phyloP scores from a whole-genome alignment of 2,888 invertebrate species.

The Athripsodes cinereus region DNA sequence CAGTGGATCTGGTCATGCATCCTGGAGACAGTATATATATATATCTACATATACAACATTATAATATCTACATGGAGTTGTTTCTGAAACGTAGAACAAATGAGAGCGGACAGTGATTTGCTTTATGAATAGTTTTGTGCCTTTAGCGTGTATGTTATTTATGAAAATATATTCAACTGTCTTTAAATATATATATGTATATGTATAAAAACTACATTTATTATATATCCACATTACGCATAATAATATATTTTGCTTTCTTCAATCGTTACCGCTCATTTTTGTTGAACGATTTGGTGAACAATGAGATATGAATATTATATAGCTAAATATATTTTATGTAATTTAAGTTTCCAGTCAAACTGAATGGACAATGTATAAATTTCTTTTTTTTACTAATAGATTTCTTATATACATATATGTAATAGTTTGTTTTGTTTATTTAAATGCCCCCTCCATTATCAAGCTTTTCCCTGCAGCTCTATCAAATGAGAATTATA shows the following conservation, averaged over 20 bases:
- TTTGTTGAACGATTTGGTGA: slow-evolving; percentile 27
- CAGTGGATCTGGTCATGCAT: no score
- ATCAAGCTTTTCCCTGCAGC: no score
- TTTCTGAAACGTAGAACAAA: slow-evolving; percentile 22
- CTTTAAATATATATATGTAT: background rate
- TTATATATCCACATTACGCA: background rate
- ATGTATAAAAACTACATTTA: background rate
- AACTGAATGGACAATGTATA: slow-evolving; percentile 30
- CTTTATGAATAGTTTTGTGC: slow-evolving; percentile 27
- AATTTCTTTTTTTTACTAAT: slow-evolving; percentile 31
- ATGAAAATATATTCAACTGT: background rate
- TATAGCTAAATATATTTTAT: slow-evolving; percentile 28
- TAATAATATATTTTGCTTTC: slow-evolving; percentile 21
- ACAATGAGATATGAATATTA: slow-evolving; percentile 20
- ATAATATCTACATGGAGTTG: background rate
- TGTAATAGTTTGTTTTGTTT: slow-evolving; percentile 17
- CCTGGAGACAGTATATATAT: no score
- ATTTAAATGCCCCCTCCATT: background rate
- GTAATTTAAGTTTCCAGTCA: slow-evolving; percentile 29
- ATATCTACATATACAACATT: no score
- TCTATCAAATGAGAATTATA: no score
- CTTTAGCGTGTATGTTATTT: slow-evolving; percentile 26
- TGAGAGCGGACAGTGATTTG: slow-evolving; percentile 25
- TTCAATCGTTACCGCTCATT: slow-evolving; percentile 23
- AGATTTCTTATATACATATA: slow-evolving; percentile 26